Base-by-base conservation (phyloP, 2,113 vertebrate genomes). In the Camelus bactrianus region DNA sequence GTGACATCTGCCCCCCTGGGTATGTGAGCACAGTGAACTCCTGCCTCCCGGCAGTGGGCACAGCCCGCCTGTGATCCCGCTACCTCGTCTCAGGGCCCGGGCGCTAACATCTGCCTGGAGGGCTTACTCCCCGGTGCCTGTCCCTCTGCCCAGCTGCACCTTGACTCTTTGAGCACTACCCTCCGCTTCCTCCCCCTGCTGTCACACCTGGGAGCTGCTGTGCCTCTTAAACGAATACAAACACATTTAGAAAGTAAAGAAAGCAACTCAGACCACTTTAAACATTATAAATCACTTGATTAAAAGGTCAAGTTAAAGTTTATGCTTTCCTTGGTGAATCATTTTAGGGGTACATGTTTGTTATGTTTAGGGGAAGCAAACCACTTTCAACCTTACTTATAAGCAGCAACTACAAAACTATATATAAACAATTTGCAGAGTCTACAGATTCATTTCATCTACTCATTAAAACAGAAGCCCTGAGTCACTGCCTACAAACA, bases 231-330 rank as follows among this genome's bases (percentile, higher is more conserved):
- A 67, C 48, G 69, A 91, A 86, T 38, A 87, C 16, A 79, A 89
- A 80, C 24, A 90, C 58, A 50, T 80, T 84, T 65, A 89, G 20
- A 91, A 96, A 89, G 93, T 30, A 96, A 84, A 86, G 35, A 58
- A 81, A 80, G 30, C n/a, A 75, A 91, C 75, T 76, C 52, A 87
- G 60, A 82, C 50, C 19, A 42, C 15, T 90, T 92, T 14, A 28
- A 92, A 89, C 50, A 89, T 46, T 52, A 87, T 38, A 83, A 95
- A 84, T 77, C 30, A 85, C 28, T 72, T 19, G 46, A 93, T 62
- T 96, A 92, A 92, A 93, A 92, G 69, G 28, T 86, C 62, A 92
- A 93, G 35, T 73, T 90, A 86, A 82, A 76, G 46, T 76, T 76
- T 76, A 93, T 69, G 58, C 32, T 89, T 93, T 92, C 38, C 56